A percentile compares a stretch with the other conserved stretches of the same genome.
phyloP scores from a whole-genome alignment of 1,140 invertebrate species.

The Drosophila pallidifrons region DNA sequence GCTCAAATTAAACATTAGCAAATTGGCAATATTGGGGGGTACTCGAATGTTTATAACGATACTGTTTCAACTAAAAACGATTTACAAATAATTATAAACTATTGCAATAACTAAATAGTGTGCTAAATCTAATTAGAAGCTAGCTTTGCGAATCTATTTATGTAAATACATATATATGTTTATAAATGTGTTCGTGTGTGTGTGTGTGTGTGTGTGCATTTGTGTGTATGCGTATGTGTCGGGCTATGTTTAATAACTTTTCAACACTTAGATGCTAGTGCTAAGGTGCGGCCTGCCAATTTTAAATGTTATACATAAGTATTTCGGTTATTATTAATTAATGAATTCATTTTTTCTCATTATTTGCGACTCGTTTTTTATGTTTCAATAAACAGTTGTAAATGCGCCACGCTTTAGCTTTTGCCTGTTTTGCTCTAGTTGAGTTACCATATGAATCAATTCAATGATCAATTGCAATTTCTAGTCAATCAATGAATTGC shows the following conservation, averaged over 20 bases:
- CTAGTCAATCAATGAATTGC: conserved; percentile 2
- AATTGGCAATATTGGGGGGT: neutral
- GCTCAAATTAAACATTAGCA: conserved; percentile 44
- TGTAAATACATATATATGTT: conserved; percentile 35
- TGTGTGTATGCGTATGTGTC: conserved; percentile 34
- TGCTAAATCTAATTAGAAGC: conserved; percentile 72
- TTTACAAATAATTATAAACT: conserved; percentile 80
- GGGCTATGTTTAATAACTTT: conserved; percentile 70
- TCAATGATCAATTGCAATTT: conserved; percentile 12
- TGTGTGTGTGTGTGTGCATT: conserved; percentile 34
- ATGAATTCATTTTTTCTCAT: conserved; percentile 43
- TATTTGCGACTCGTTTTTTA: conserved; percentile 34
- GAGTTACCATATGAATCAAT: conserved; percentile 12
- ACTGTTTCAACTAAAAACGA: conserved; percentile 59
- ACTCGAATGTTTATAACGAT: conserved; percentile 14
- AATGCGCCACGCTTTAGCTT: conserved; percentile 26
- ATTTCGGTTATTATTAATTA: conserved; percentile 43
- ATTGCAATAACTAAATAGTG: conserved; percentile 79
- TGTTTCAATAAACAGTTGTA: conserved; percentile 25
- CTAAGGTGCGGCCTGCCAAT: conserved; percentile 74
- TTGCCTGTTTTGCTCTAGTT: conserved; percentile 13
- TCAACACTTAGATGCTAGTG: conserved; percentile 79
- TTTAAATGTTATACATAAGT: conserved; percentile 53
- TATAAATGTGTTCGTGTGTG: conserved; percentile 40
- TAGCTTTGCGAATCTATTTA: conserved; percentile 58